A percentile compares a stretch with the other conserved stretches of the same genome.
Evolutionary conservation across 2,797 vertebrate genomes (phyloP).

Genomic region (Amazona finschi): DNA sequence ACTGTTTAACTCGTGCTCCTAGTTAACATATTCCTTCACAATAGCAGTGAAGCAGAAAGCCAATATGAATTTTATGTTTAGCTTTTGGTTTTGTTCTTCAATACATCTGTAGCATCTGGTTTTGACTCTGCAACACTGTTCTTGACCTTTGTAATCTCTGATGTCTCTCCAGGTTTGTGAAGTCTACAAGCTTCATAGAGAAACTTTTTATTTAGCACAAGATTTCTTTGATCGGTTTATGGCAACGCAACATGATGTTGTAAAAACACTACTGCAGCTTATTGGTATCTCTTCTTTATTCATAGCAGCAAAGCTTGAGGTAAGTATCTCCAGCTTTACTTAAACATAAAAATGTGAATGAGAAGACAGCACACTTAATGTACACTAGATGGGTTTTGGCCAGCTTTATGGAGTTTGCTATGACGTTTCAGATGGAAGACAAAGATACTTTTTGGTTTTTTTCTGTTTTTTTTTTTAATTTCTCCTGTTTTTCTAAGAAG

Average conservation of each 20-base stretch:
- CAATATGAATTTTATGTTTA: background rate
- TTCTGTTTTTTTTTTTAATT: background rate
- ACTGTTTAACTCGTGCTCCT: background rate
- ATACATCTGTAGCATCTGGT: background rate
- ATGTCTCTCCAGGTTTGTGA: slow-evolving; percentile 85
- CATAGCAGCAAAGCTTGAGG: slow-evolving; percentile 96
- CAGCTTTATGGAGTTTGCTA: background rate
- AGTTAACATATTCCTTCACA: background rate
- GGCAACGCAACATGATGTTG: slow-evolving; percentile 89
- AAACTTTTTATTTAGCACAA: slow-evolving; percentile 94
- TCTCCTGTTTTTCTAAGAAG: background rate
- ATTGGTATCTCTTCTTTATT: slow-evolving; percentile 94
- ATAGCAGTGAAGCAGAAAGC: background rate
- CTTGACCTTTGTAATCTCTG: background rate
- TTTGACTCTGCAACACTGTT: background rate
- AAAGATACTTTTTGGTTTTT: background rate
- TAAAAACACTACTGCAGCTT: slow-evolving; percentile 92
- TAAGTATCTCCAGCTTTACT: slow-evolving; percentile 38
- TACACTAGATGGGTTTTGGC: fast-evolving
- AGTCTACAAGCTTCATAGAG: slow-evolving; percentile 93
- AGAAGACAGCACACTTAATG: background rate
- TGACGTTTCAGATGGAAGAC: background rate
- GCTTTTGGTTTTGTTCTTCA: background rate
- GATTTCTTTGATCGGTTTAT: slow-evolving; percentile 98
- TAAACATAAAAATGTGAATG: background rate